Base-by-base conservation (phyloP, 2,113 vertebrate genomes). In the Oryzias woworae region DNA sequence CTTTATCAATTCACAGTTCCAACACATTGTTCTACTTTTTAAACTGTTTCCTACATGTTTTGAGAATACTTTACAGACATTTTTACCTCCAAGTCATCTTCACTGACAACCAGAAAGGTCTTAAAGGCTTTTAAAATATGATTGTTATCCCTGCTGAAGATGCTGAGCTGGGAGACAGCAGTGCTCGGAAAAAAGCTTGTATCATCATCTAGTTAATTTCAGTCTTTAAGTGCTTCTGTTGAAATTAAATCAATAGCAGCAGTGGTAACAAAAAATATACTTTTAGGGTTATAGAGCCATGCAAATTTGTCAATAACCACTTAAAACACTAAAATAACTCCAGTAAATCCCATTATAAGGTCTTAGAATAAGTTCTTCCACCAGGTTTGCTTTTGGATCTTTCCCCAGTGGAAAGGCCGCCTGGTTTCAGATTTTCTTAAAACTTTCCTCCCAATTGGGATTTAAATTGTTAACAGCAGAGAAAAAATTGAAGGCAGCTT, bases 371-470 rank as follows among this genome's bases (percentile, higher is more conserved):
- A 54, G 58, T 62, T 14, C 47, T 0, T 49, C 46, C 53, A 69
- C 44, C 69, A 68, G 69, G 70, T 5, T 36, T 44, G 26, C 59
- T 55, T 62, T 41, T 20, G 22, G 22, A 46, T 13, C 13, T 2
- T 17, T 36, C 66, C 62, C 61, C 62, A 18, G 47, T 4, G 47
- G 0, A 65, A 50, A 4, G 13, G 43, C 46, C 52, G 44, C 52
- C 48, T 17, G 46, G 62, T 14, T 64, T 20, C 54, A 69, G 63
- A 71, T 59, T 69, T 62, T 18, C 31, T 12, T 54, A 20, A 58
- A 66, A 45, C 22, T 55, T 41, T 15, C 14, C 15, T 44, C 41
- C 4, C 58, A 2, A 5, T 14, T 17, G 15, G 15, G 18, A 0
- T 47, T 70, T 71, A 14, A 49, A 64, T 51, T 16, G 41, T 62